phyloP scores from a whole-genome alignment of 2,888 invertebrate species.

The Zygothrica quintamaculata region DNA sequence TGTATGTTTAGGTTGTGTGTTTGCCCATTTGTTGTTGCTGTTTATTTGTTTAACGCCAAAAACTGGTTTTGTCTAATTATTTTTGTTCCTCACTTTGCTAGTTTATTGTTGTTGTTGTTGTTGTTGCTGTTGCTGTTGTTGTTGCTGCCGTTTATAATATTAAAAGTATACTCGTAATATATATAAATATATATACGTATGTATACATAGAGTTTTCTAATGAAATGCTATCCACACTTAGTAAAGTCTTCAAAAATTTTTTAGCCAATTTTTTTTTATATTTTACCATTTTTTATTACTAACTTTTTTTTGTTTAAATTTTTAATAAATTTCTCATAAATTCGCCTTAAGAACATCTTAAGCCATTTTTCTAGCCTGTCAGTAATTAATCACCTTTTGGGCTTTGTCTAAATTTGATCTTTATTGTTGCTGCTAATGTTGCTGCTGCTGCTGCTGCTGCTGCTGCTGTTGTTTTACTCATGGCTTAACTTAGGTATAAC shows the following conservation, averaged over 20 bases:
- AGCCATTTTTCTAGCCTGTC: constrained; percentile 63
- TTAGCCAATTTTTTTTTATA: background rate
- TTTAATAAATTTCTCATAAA: constrained; percentile 49
- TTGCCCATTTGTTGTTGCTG: constrained; percentile 55
- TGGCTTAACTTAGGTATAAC: constrained; percentile 18
- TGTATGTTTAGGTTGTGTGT: constrained; percentile 25
- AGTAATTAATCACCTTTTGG: constrained; percentile 70
- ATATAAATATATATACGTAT: constrained; percentile 17
- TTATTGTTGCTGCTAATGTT: no score
- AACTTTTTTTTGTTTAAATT: constrained; percentile 14
- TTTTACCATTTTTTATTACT: constrained; percentile 10
- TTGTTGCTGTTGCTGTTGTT: no score
- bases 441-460: constrained; percentile 25
- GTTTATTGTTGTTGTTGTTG: constrained; percentile 35
- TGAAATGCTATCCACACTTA: constrained; percentile 48
- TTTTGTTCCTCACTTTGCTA: constrained; percentile 58
- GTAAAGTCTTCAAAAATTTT: constrained; percentile 15
- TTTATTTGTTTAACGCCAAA: constrained; percentile 66
- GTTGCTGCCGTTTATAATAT: no score
- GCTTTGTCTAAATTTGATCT: constrained; percentile 31
- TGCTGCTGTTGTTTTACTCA: background rate
- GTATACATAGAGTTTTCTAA: constrained; percentile 50
- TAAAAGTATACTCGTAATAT: constrained; percentile 42
- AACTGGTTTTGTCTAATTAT: constrained; percentile 76
- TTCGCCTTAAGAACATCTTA: constrained; percentile 48